These are phyloP conservation scores for Psephotus haematonotus DNA, from an alignment of 2,113 vertebrate species.

Conservation along the genomic window DNA sequence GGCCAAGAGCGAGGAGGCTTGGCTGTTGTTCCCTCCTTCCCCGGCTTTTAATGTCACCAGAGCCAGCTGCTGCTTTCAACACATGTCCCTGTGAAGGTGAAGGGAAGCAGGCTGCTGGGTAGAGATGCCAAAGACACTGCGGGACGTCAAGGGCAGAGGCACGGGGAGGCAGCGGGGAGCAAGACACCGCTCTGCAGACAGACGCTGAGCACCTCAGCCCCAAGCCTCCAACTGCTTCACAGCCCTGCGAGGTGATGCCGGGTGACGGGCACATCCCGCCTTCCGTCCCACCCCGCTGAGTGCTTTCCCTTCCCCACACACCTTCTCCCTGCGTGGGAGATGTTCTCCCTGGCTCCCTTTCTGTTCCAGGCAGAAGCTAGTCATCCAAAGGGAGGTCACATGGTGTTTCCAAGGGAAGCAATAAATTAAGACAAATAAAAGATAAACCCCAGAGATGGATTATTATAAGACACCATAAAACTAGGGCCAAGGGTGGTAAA, in stretches of 20 bases:
- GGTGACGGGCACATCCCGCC: background rate
- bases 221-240: background rate
- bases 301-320: background rate
- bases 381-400: background rate
- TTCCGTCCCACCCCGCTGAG: background rate
- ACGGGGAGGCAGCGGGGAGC: background rate
- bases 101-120: background rate
- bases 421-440: background rate
- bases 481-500: background rate
- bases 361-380: background rate
- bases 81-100: background rate
- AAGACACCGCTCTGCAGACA: background rate
- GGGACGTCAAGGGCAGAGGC: background rate
- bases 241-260: background rate
- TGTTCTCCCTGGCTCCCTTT: background rate
- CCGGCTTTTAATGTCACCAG: background rate
- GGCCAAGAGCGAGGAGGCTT: background rate
- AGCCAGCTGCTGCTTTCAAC: conserved; percentile 34
- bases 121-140: rapidly evolving
- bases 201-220: rapidly evolving
- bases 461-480: background rate
- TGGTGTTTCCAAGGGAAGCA: conserved; percentile 17
- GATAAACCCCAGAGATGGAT: background rate
- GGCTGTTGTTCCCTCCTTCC: background rate
- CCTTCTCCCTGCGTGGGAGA: background rate